Percentiles rank a stretch among this genome's conserved stretches.
These are phyloP conservation scores for Ophion slaviceki DNA, from an alignment of 2,888 invertebrate species.

Conservation along the genomic window DNA sequence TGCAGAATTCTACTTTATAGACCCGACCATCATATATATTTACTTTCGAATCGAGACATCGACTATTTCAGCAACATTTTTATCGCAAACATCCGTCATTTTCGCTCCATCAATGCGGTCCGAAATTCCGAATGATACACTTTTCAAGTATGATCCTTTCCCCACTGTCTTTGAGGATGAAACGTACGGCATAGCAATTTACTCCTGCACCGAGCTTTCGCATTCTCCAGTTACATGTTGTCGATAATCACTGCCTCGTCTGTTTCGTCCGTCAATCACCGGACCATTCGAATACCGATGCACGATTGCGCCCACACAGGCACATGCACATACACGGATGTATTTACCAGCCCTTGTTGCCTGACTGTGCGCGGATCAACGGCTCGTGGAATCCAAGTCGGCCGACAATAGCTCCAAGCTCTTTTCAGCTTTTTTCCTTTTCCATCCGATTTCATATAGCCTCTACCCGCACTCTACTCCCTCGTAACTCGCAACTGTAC, in stretches of 20 bases:
- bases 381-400: conserved; percentile 34
- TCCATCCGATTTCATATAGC: conserved; percentile 42
- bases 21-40: too few relatives aligned
- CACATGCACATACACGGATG: background rate
- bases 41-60: too few relatives aligned
- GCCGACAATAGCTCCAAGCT: conserved; percentile 22
- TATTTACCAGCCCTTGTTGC: conserved; percentile 5
- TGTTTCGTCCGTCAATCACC: background rate
- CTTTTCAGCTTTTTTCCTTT: conserved; percentile 19
- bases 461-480: conserved; percentile 47
- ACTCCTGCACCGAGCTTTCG: background rate
- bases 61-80: too few relatives aligned
- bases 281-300: background rate
- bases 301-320: background rate
- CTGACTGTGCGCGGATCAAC: conserved; percentile 24
- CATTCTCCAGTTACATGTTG: background rate
- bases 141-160: background rate
- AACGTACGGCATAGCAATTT: background rate
- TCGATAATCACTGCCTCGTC: background rate
- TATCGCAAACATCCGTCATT: too few relatives aligned
- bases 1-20: too few relatives aligned
- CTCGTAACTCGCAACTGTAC: conserved; percentile 40
- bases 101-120: too few relatives aligned
- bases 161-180: background rate
- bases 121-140: too few relatives aligned